Evolutionary conservation across 2,113 vertebrate genomes (phyloP), one percentile per base, ranked within the genome.

Genomic region (Vireo altiloquus): DNA sequence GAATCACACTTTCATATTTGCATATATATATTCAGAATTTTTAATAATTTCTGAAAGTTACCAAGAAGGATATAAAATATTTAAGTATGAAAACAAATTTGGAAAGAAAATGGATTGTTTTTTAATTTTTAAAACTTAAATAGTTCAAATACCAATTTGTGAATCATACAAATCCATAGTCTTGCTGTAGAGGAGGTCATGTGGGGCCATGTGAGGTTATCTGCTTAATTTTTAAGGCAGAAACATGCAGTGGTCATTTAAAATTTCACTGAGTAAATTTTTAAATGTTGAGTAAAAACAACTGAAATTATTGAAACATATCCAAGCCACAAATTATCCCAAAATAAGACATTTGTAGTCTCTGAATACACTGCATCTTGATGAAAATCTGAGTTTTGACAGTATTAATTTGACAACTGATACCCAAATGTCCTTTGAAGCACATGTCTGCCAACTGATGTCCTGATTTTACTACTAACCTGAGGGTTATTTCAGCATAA

Each of bases 1-100:
- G 35, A 97, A 94, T 92, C 22, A 54, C 13, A 84, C 56, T 96
- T 97, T 93, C 60, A 75, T 87, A 88, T 87, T 65, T 76, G 16
- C 33, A 18, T 37, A 25, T 28, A 85, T 88, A 82, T 75, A 84
- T 85, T 82, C 80, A 53, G 77, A 72, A 44, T 68, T 90, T 92
- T 75, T 71, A 63, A 56, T 39, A 68, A 77, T 66, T 93, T 46
- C 46, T 84, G 80, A 65, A 78, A 31, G 37, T 82, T 94, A 30
- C 13, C 23, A 72, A 87, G 35, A 68, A 94, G 14, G 35, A 24
- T 56, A 42, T 56, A 85, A 92, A 90, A 82, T n/a, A 6, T 27
- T 9, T 37, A 80, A 68, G 8, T n/a, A 9, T 54, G 31, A 68
- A 81, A 79, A 66, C 1, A 91, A 83, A 39, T 47, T 33, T 39